Evolutionary conservation across 2,888 invertebrate species (phyloP).

Genomic region (Elmis aenea): DNA sequence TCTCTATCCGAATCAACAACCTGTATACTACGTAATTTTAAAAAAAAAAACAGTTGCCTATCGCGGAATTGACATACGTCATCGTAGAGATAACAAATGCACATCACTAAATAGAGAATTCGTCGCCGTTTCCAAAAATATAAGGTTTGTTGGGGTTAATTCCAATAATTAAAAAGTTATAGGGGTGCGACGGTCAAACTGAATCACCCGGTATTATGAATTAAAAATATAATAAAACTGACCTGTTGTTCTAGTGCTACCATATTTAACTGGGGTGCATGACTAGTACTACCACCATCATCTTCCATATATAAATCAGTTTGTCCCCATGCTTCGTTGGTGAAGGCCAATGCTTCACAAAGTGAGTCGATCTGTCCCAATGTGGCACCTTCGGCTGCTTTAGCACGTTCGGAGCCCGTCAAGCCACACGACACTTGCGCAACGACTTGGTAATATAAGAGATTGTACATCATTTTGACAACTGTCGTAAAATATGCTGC

Average conservation of each 20-base stretch:
- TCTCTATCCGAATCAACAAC: too few species aligned
- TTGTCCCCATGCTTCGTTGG: slow-evolving; percentile 50
- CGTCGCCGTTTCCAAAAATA: too few species aligned
- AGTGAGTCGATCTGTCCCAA: slow-evolving; percentile 38
- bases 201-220: too few species aligned
- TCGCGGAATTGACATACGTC: too few species aligned
- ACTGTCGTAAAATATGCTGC: slow-evolving; percentile 84
- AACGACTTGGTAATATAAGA: slow-evolving; percentile 84
- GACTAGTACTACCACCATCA: slow-evolving; percentile 34
- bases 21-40: too few species aligned
- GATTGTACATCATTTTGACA: slow-evolving; percentile 82
- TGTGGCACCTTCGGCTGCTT: slow-evolving; percentile 34
- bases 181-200: too few species aligned
- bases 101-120: too few species aligned
- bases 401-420: slow-evolving; percentile 59
- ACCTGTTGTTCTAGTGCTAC: slow-evolving; percentile 46
- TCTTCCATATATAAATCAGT: slow-evolving; percentile 62
- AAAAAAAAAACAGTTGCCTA: too few species aligned
- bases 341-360: slow-evolving; percentile 43
- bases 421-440: slow-evolving; percentile 70
- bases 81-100: too few species aligned
- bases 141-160: too few species aligned
- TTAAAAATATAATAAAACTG: too few species aligned
- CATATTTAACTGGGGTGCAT: slow-evolving; percentile 38
- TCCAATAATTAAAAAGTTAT: too few species aligned